Conservation (phyloP, 2,113 vertebrate genomes). For the Ascaphus truei region DNA sequence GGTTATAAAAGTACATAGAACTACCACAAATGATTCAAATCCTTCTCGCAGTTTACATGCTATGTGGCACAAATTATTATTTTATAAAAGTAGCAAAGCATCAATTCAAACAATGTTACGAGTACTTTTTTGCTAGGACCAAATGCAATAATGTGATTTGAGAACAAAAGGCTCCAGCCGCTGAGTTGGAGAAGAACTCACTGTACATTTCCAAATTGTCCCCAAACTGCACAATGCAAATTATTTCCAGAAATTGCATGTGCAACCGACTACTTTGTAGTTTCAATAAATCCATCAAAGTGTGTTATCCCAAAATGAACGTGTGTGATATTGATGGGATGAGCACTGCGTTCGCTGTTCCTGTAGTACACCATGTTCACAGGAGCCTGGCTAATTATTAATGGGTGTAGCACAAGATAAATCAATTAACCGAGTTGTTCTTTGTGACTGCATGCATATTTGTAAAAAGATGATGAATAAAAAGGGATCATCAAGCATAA, state of each 20-base stretch:
- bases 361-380: neutral
- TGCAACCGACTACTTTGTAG: neutral
- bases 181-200: conserved; percentile 1
- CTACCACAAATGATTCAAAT: too few relatives aligned
- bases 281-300: neutral
- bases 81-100: too few relatives aligned
- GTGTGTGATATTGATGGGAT: neutral
- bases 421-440: conserved; percentile 12
- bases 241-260: neutral
- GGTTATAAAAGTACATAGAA: too few relatives aligned
- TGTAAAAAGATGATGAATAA: neutral
- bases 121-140: neutral
- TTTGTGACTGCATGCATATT: neutral
- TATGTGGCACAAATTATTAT: too few relatives aligned
- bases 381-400: conserved; percentile 18
- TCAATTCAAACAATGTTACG: conserved; percentile 10
- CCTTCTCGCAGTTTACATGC: neutral
- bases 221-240: conserved; percentile 12
- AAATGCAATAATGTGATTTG: conserved; percentile 25
- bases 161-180: conserved; percentile 6
- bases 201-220: conserved; percentile 11
- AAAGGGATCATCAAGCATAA: neutral
- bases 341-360: neutral
- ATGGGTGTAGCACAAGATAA: neutral
- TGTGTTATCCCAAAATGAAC: conserved; percentile 7